phyloP scores from a whole-genome alignment of 2,113 vertebrate genomes.

The Lagopus muta region DNA sequence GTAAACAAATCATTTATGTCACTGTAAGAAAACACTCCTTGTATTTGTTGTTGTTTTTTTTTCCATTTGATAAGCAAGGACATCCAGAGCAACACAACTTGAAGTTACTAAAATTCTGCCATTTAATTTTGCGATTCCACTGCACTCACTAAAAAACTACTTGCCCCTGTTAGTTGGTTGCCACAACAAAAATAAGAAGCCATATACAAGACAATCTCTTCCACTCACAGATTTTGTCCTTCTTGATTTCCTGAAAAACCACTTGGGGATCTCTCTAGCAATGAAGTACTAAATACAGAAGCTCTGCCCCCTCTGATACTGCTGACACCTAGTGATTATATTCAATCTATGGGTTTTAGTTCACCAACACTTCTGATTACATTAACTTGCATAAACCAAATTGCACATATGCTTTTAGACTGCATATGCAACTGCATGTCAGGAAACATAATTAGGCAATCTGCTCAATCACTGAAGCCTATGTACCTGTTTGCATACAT shows the following conservation, averaged over 20 bases:
- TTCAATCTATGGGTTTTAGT: conserved; percentile 19
- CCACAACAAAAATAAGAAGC: not conserved
- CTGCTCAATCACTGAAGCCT: conserved; percentile 48
- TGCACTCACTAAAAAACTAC: not conserved
- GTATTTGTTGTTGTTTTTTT: not conserved
- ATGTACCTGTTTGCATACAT: conserved; percentile 67
- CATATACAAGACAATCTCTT: not conserved
- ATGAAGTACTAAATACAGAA: not conserved
- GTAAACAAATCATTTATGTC: not conserved
- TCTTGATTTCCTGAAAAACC: not conserved
- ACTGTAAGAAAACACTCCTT: not conserved
- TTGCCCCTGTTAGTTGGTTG: not conserved
- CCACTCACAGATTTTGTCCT: not conserved
- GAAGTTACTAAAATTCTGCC: not conserved
- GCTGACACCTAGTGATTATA: conserved; percentile 11
- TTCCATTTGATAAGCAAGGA: not conserved
- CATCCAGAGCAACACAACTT: not conserved
- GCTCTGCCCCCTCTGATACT: not conserved
- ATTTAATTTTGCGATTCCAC: not conserved
- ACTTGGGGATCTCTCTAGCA: not conserved
- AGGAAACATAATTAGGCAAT: conserved; percentile 53
- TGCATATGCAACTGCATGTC: not conserved
- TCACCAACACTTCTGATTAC: conserved; percentile 43
- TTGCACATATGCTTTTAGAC: not conserved
- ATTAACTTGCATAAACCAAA: conserved; percentile 36